Base-by-base conservation (phyloP, 1,140 invertebrate genomes). In the Eueides isabella region DNA sequence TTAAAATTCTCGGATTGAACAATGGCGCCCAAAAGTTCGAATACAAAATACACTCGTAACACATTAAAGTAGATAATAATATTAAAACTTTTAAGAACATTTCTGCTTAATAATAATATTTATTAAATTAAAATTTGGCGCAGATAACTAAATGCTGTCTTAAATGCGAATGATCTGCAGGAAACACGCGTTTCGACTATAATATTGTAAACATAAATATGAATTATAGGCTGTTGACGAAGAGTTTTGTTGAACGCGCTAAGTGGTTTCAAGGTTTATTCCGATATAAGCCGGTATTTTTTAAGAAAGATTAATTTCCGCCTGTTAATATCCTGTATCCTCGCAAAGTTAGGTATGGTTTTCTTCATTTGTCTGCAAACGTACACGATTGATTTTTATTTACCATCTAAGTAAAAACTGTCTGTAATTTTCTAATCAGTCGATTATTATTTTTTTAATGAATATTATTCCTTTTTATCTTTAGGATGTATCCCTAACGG, bases 11-110 rank as follows among this genome's bases (percentile, higher is more conserved):
- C 0, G 86, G 85, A 70, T 92, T 85, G 44, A 82, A 88, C 44
- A 92, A 76, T 33, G 91, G 91, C 68, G 88, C 89, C 88, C 88
- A 93, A 80, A 93, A 93, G 82, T 90, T 90, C 6, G 90, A 93
- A 75, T 83, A 88, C 4, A 86, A 80, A 29, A 81, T 74, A 74
- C 82, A 80, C n/a, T 86, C 82, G 70, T 79, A 87, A 31, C 77
- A 76, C 28, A 61, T 69, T n/a, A 88, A 48, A 72, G 78, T 75
- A 72, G 78, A 70, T 66, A 86, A 30, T 65, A 85, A 65, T 48
- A 87, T 73, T 68, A 82, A 67, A 44, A 80, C 48, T 80, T 78
- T 80, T 28, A 79, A 70, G 33, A 68, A 69, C 82, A 85, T 85
- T 80, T 73, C 84, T 64, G 19, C 48, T 11, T 71, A 29, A 41